Evolutionary conservation across 2,797 vertebrate genomes (phyloP).

Genomic region (Tokudaia tokunoshimensis): DNA sequence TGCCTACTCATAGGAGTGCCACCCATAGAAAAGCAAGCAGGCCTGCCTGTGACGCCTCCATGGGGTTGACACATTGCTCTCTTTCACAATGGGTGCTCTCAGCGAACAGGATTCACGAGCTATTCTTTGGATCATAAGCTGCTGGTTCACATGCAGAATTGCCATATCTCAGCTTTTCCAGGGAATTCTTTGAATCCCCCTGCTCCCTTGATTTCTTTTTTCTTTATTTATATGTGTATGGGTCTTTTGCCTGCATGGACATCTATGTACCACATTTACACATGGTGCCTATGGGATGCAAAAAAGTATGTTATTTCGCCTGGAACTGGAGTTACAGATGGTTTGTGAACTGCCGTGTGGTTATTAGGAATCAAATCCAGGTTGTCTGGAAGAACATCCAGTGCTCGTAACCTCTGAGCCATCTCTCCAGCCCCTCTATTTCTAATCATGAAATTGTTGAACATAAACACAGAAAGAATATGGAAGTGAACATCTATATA

Average conservation of each 20-base stretch:
- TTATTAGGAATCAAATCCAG: not conserved
- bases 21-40: not conserved
- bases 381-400: not conserved
- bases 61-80: not conserved
- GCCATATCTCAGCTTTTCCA: not conserved
- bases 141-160: not conserved
- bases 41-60: not conserved
- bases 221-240: not conserved
- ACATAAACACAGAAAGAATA: constrained; percentile 11
- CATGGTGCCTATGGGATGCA: not conserved
- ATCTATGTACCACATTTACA: not conserved
- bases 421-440: not conserved
- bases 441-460: constrained; percentile 21
- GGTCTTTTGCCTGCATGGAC: not conserved
- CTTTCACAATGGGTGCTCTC: not conserved
- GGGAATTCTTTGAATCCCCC: not conserved
- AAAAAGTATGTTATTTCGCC: not conserved
- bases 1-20: not conserved
- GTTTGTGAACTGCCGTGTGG: not conserved
- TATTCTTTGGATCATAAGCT: not conserved
- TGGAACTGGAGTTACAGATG: not conserved
- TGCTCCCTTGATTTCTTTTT: not conserved
- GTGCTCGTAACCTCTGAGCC: not conserved
- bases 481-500: not conserved
- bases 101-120: not conserved